phyloP scores from a whole-genome alignment of 2,888 invertebrate species.

The Eupithecia exiguata region DNA sequence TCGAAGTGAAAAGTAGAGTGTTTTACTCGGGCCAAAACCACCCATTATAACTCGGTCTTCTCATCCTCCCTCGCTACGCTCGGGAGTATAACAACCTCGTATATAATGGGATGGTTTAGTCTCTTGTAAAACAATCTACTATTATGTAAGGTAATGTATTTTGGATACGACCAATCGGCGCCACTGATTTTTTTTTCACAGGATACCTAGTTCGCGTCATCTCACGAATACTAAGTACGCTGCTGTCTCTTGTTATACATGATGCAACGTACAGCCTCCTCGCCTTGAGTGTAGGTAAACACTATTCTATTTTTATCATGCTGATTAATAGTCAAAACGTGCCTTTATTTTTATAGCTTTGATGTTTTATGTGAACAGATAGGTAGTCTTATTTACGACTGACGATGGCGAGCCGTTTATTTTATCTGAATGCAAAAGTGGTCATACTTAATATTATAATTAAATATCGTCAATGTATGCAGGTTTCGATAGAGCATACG shows the following conservation, averaged over 20 bases:
- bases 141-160: too few relatives aligned
- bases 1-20: too few relatives aligned
- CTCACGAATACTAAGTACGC: background rate
- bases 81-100: too few relatives aligned
- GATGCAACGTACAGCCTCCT: conserved; percentile 52
- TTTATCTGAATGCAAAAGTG: too few relatives aligned
- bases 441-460: too few relatives aligned
- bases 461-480: too few relatives aligned
- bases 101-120: too few relatives aligned
- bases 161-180: background rate
- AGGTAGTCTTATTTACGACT: conserved; percentile 14
- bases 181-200: background rate
- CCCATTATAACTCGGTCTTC: too few relatives aligned
- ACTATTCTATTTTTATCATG: conserved; percentile 59
- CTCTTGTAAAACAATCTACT: too few relatives aligned
- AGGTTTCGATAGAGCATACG: too few relatives aligned
- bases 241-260: conserved; percentile 29
- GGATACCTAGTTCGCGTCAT: background rate
- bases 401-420: background rate
- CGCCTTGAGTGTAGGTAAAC: conserved; percentile 55
- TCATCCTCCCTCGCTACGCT: too few relatives aligned
- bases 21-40: too few relatives aligned
- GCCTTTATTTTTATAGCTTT: conserved; percentile 23
- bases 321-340: conserved; percentile 55
- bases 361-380: background rate